A percentile compares a stretch with the other conserved stretches of the same genome.
Conservation (phyloP, 2,797 vertebrate genomes). For the Trachops cirrhosus region DNA sequence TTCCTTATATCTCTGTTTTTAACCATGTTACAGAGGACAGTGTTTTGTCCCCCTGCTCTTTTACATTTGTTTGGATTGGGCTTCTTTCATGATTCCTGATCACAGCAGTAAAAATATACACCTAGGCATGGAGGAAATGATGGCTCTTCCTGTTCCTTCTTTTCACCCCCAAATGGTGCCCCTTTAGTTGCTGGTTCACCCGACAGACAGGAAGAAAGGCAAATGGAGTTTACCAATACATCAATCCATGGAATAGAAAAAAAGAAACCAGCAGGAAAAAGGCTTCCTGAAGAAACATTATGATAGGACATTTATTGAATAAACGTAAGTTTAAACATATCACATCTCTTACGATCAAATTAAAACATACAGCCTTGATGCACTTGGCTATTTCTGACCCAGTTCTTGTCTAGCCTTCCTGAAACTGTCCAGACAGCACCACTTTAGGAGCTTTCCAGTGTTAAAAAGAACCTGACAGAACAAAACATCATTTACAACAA, state of each 20-base stretch:
- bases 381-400: background rate
- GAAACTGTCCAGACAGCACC: slow-evolving; percentile 41
- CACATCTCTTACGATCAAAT: slow-evolving; percentile 66
- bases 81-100: background rate
- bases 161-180: background rate
- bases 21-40: background rate
- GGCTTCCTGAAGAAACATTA: slow-evolving; percentile 56
- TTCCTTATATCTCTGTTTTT: background rate
- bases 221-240: slow-evolving; percentile 22
- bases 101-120: background rate
- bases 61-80: background rate
- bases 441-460: background rate
- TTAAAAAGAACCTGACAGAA: background rate
- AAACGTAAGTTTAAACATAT: slow-evolving; percentile 51
- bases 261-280: slow-evolving; percentile 30
- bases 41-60: background rate
- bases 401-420: background rate
- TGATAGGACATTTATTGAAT: slow-evolving; percentile 67
- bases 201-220: slow-evolving; percentile 19
- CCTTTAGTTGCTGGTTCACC: background rate
- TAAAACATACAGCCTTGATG: slow-evolving; percentile 26
- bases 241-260: background rate
- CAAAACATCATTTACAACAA: background rate
- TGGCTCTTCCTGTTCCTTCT: background rate
- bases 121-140: background rate